phyloP scores from a whole-genome alignment of 35 echinoderm and acorn worm species.

The Ophioderma brevispina region DNA sequence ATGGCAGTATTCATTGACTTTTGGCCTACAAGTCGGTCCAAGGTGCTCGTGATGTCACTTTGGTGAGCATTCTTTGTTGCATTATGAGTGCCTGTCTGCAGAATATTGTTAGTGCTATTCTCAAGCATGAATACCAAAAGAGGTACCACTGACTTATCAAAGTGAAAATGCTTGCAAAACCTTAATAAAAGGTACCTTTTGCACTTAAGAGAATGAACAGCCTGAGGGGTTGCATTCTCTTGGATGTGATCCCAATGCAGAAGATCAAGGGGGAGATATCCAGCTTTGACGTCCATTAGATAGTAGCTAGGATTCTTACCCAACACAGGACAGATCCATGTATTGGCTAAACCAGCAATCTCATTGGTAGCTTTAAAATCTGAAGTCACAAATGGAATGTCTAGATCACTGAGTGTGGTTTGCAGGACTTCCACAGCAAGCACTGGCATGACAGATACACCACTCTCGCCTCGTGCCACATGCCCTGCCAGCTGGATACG shows the following conservation, averaged over 20 bases:
- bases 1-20: not conserved
- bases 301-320: slow-evolving; percentile 87
- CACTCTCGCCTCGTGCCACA: slow-evolving; percentile 28
- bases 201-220: not conserved
- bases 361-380: slow-evolving; percentile 95
- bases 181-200: slow-evolving; percentile 44
- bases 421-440: slow-evolving; percentile 46
- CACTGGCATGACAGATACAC: slow-evolving; percentile 40
- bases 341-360: slow-evolving; percentile 79
- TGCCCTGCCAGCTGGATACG: slow-evolving; percentile 42
- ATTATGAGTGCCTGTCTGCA: slow-evolving; percentile 17
- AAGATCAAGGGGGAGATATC: slow-evolving; percentile 75
- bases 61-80: slow-evolving; percentile 29
- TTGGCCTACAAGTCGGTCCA: not conserved
- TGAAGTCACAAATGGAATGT: slow-evolving; percentile 63
- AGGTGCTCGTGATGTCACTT: not conserved
- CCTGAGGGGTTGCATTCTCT: not conserved
- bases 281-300: slow-evolving; percentile 74
- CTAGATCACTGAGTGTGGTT: slow-evolving; percentile 60
- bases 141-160: slow-evolving; percentile 68
- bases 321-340: slow-evolving; percentile 58
- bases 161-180: slow-evolving; percentile 72
- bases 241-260: slow-evolving; percentile 62
- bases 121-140: slow-evolving; percentile 68
- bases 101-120: not conserved